Conservation (phyloP, 2,888 invertebrate species). For the Melanostoma scalare region DNA sequence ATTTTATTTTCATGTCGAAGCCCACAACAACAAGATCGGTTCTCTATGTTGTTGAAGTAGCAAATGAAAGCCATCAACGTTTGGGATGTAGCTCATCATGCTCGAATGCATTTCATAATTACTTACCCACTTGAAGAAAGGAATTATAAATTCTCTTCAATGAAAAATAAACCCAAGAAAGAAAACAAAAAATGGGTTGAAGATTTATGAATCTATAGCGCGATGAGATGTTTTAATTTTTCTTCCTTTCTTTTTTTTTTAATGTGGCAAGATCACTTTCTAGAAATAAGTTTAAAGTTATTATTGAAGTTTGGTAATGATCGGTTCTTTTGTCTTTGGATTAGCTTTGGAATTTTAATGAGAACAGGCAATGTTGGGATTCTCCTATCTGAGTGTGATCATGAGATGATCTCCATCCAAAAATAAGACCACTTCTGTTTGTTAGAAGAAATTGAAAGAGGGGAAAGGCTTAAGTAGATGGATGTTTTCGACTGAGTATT, state of each 20-base stretch:
- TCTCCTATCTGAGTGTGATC: too few species aligned
- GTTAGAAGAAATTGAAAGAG: too few species aligned
- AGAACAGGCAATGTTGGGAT: too few species aligned
- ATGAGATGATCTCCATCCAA: too few species aligned
- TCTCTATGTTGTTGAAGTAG: conserved; percentile 34
- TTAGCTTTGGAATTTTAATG: too few species aligned
- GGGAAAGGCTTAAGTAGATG: too few species aligned
- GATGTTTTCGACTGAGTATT: too few species aligned
- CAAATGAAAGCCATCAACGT: conserved; percentile 48
- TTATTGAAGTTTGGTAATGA: conserved; percentile 13
- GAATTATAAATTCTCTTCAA: conserved; percentile 32
- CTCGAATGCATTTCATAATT: conserved; percentile 74
- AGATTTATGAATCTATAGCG: conserved; percentile 20
- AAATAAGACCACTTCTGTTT: too few species aligned
- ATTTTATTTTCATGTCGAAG: conserved; percentile 48
- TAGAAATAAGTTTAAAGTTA: conserved; percentile 25
- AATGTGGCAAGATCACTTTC: conserved; percentile 36
- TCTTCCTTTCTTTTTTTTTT: neutral
- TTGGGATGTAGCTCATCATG: conserved; percentile 68
- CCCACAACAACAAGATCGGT: conserved; percentile 13
- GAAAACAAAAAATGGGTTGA: conserved; percentile 20
- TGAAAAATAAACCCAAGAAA: conserved; percentile 13
- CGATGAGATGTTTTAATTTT: neutral
- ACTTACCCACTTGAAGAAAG: conserved; percentile 59
- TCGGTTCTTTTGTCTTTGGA: conserved; percentile 12